Evolutionary conservation across 2,888 invertebrate genomes (phyloP).

Genomic region (Rhingia rostrata): DNA sequence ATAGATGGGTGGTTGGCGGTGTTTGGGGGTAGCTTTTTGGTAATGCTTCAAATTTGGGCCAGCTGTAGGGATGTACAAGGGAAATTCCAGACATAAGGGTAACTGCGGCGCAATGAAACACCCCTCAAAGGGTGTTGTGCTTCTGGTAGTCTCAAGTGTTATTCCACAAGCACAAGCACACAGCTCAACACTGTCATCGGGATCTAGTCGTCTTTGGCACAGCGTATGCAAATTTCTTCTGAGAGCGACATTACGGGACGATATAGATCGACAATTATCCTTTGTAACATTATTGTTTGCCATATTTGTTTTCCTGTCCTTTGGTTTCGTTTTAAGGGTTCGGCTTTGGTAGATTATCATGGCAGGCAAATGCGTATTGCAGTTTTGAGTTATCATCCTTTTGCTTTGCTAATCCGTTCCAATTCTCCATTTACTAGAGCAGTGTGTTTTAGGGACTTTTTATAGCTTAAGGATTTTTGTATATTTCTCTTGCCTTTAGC

Average conservation of each 20-base stretch:
- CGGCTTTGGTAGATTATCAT: background rate
- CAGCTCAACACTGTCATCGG: conserved; percentile 34
- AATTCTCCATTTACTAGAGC: no score
- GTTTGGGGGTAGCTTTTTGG: conserved; percentile 11
- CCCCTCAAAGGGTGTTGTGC: conserved; percentile 33
- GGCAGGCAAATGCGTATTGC: conserved; percentile 36
- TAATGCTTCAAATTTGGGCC: conserved; percentile 25
- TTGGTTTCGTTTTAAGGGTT: conserved; percentile 13
- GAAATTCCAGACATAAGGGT: conserved; percentile 45
- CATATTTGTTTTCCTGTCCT: conserved; percentile 64
- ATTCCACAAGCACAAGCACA: conserved; percentile 44
- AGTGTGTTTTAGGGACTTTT: no score
- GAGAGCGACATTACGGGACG: conserved; percentile 50
- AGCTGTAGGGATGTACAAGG: conserved; percentile 33
- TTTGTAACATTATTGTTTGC: conserved; percentile 70
- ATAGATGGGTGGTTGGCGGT: background rate
- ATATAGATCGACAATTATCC: conserved; percentile 70
- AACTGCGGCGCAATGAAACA: conserved; percentile 37
- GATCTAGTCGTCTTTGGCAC: conserved; percentile 1
- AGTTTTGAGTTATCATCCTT: conserved; percentile 64
- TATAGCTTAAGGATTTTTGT: no score
- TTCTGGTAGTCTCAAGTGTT: conserved; percentile 64
- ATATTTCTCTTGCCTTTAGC: no score
- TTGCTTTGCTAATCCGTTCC: conserved; percentile 57
- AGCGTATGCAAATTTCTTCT: conserved; percentile 63